A percentile compares a stretch with the other conserved stretches of the same genome.
Evolutionary conservation across 1,140 invertebrate genomes (phyloP).

Genomic region (Drosophila erecta): DNA sequence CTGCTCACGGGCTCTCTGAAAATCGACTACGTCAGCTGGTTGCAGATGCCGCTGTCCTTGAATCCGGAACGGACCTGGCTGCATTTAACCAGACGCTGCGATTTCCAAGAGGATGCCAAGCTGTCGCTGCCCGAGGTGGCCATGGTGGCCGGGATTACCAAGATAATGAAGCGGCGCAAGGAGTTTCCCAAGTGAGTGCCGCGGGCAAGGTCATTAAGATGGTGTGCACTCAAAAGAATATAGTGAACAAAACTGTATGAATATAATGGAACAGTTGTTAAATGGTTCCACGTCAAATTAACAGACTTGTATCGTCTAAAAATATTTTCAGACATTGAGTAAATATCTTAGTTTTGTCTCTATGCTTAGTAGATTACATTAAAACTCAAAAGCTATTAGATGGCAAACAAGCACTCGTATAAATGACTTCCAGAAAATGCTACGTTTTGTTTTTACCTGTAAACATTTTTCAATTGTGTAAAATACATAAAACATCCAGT

Average conservation of each 20-base stretch:
- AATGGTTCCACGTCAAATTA: too few relatives aligned
- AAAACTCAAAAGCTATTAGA: too few relatives aligned
- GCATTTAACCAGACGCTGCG: slow-evolving; percentile 85
- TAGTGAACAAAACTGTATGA: neutral
- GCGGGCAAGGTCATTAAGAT: slow-evolving; percentile 46
- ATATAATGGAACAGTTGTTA: too few relatives aligned
- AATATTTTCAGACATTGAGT: neutral
- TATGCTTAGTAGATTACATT: too few relatives aligned
- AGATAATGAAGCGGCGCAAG: slow-evolving; percentile 80
- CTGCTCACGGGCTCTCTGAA: slow-evolving; percentile 85
- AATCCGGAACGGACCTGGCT: slow-evolving; percentile 86
- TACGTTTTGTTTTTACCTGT: too few relatives aligned
- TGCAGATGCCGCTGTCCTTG: slow-evolving; percentile 86
- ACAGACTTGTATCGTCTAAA: neutral
- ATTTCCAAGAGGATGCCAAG: slow-evolving; percentile 85
- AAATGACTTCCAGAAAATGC: too few relatives aligned
- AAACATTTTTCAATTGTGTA: too few relatives aligned
- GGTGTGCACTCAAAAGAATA: slow-evolving; percentile 6
- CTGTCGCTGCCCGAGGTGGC: slow-evolving; percentile 82
- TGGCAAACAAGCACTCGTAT: too few relatives aligned
- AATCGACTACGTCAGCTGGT: slow-evolving; percentile 86
- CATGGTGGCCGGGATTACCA: slow-evolving; percentile 82
- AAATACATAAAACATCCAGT: too few relatives aligned
- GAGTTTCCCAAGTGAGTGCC: slow-evolving; percentile 63
- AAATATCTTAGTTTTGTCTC: too few relatives aligned